phyloP scores from a whole-genome alignment of 2,888 invertebrate species.

The Ecliptopera silaceata region DNA sequence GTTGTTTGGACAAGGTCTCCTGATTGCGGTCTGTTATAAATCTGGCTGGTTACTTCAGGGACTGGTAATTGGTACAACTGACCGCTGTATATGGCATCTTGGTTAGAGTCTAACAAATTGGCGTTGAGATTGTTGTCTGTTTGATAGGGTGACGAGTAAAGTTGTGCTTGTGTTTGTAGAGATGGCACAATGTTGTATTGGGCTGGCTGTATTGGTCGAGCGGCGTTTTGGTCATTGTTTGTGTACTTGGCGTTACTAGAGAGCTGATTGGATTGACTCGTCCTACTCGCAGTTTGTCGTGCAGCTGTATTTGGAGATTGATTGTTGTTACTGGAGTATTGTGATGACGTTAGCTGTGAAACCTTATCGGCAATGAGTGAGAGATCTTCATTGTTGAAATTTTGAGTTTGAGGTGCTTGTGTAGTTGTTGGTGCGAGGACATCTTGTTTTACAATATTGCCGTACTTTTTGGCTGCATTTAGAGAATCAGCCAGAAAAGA shows the following conservation, averaged over 20 bases:
- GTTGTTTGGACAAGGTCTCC: slow-evolving; percentile 43
- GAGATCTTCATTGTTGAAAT: slow-evolving; percentile 58
- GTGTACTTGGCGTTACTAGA: slow-evolving; percentile 41
- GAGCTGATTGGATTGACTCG: slow-evolving; percentile 42
- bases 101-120: slow-evolving; percentile 41
- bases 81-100: slow-evolving; percentile 68
- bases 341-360: slow-evolving; percentile 70
- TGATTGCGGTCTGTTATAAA: slow-evolving; percentile 60
- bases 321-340: slow-evolving; percentile 52
- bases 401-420: slow-evolving; percentile 50
- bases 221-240: slow-evolving; percentile 39
- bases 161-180: slow-evolving; percentile 43
- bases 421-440: slow-evolving; percentile 46
- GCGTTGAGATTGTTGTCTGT: slow-evolving; percentile 37
- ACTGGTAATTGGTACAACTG: slow-evolving; percentile 73
- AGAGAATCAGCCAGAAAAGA: slow-evolving; percentile 74
- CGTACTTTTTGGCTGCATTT: slow-evolving; percentile 72
- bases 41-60: slow-evolving; percentile 68
- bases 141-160: slow-evolving; percentile 47
- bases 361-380: slow-evolving; percentile 62
- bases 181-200: slow-evolving; percentile 44
- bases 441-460: slow-evolving; percentile 64
- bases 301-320: slow-evolving; percentile 37
- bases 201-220: slow-evolving; percentile 41
- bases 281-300: slow-evolving; percentile 23